Evolutionary conservation across 2,797 vertebrate species (phyloP).

Genomic region (Australoheros facetus): DNA sequence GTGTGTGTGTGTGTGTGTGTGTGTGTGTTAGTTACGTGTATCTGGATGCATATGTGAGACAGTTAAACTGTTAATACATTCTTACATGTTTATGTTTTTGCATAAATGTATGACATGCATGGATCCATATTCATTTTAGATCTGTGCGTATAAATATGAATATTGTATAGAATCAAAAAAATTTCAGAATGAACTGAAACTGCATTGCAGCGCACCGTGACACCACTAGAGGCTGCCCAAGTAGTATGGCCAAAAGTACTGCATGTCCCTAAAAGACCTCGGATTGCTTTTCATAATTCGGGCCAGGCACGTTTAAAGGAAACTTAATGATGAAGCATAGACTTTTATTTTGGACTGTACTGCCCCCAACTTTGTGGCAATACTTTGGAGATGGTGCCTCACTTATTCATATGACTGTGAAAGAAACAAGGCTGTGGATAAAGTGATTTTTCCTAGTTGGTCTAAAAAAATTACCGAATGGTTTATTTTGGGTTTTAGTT

Average conservation of each 20-base stretch:
- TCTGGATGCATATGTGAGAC: constrained; percentile 61
- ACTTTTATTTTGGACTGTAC: not conserved
- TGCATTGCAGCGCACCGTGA: constrained; percentile 17
- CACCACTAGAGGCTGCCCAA: constrained; percentile 60
- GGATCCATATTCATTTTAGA: not conserved
- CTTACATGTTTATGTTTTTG: constrained; percentile 27
- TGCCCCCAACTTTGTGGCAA: not conserved
- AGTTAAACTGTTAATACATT: constrained; percentile 54
- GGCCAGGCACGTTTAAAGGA: not conserved
- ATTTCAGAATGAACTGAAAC: not conserved
- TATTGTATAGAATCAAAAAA: not conserved
- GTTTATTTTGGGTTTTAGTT: not conserved
- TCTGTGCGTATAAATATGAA: not conserved
- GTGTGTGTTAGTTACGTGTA: constrained; percentile 31
- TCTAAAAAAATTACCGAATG: not conserved
- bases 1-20: constrained; percentile 31
- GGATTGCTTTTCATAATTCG: not conserved
- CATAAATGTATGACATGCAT: constrained; percentile 9
- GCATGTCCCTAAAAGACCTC: not conserved
- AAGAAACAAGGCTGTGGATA: not conserved
- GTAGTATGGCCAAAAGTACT: not conserved
- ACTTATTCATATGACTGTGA: not conserved
- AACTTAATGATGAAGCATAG: not conserved
- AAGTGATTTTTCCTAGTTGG: not conserved
- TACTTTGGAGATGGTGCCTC: not conserved